These are phyloP conservation scores for Acridotheres tristis DNA, from an alignment of 2,797 vertebrate genomes.

Conservation along the genomic window DNA sequence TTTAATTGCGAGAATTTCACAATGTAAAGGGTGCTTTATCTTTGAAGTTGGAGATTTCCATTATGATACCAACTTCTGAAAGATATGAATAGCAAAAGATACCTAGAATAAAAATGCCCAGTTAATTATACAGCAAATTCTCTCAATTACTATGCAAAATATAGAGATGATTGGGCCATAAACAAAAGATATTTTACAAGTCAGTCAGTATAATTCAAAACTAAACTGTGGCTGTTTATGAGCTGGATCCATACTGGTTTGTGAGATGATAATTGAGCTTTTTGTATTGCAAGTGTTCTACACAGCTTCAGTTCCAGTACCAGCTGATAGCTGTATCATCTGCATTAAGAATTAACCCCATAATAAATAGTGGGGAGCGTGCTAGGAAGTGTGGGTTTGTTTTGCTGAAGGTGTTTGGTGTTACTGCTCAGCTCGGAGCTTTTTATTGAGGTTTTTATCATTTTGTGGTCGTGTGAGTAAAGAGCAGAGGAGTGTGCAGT, in stretches of 20 bases:
- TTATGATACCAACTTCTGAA: background rate
- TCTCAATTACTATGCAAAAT: background rate
- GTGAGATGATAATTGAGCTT: background rate
- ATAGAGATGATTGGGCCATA: background rate
- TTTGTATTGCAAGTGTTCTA: background rate
- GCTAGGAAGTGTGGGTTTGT: background rate
- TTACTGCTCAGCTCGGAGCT: background rate
- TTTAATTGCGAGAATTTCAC: background rate
- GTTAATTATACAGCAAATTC: background rate
- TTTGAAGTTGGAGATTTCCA: slow-evolving; percentile 8
- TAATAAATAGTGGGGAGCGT: background rate
- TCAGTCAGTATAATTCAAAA: background rate
- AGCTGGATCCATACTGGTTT: background rate
- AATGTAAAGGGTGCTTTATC: background rate
- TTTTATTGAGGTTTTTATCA: background rate
- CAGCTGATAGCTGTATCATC: background rate
- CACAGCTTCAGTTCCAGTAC: background rate
- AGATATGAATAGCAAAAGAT: background rate
- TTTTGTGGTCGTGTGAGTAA: background rate
- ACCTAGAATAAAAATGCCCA: background rate
- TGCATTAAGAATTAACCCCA: background rate
- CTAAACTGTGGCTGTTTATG: background rate
- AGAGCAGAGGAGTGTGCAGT: background rate
- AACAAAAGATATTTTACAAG: background rate
- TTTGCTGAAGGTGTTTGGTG: background rate